Evolutionary conservation across 2,888 invertebrate species (phyloP).

Genomic region (Sylvicola cinctus): DNA sequence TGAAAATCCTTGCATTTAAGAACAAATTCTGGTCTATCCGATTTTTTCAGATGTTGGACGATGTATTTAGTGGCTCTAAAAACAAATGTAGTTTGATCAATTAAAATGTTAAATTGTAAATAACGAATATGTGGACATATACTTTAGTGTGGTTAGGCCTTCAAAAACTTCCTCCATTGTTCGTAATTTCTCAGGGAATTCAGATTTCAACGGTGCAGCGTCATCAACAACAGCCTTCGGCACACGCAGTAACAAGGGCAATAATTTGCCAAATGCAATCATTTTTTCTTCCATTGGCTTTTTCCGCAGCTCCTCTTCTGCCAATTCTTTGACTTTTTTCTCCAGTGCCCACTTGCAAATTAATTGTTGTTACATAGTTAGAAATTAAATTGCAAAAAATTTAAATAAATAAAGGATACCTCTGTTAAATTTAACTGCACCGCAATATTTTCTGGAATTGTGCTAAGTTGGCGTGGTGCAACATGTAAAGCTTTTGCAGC

Average conservation of each 20-base stretch:
- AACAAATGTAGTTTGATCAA: too few relatives aligned
- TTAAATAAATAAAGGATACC: slow-evolving; percentile 10
- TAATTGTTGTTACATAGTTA: slow-evolving; percentile 1
- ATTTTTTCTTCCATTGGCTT: slow-evolving; percentile 10
- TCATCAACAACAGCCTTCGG: slow-evolving; percentile 13
- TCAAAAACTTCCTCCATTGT: too few relatives aligned
- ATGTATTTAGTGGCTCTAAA: too few relatives aligned
- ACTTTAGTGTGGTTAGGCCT: too few relatives aligned
- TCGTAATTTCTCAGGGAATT: slow-evolving; percentile 19
- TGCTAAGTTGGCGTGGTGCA: slow-evolving; percentile 20
- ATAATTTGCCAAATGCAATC: slow-evolving; percentile 21
- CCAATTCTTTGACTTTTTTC: slow-evolving; percentile 17
- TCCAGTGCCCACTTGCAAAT: slow-evolving; percentile 12
- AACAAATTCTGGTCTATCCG: too few relatives aligned
- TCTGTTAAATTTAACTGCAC: slow-evolving; percentile 20
- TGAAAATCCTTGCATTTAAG: too few relatives aligned
- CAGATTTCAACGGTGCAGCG: slow-evolving; percentile 16
- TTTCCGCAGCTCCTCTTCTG: slow-evolving; percentile 9
- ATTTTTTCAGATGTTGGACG: too few relatives aligned
- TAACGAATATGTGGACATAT: too few relatives aligned
- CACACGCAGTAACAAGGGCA: slow-evolving; percentile 16
- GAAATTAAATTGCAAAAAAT: slow-evolving; percentile 1
- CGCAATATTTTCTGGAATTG: slow-evolving; percentile 20
- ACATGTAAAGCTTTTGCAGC: slow-evolving; percentile 17
- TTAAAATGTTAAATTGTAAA: too few relatives aligned